These are phyloP conservation scores for Carassius auratus DNA, from an alignment of 2,113 vertebrate genomes.

Conservation along the genomic window DNA sequence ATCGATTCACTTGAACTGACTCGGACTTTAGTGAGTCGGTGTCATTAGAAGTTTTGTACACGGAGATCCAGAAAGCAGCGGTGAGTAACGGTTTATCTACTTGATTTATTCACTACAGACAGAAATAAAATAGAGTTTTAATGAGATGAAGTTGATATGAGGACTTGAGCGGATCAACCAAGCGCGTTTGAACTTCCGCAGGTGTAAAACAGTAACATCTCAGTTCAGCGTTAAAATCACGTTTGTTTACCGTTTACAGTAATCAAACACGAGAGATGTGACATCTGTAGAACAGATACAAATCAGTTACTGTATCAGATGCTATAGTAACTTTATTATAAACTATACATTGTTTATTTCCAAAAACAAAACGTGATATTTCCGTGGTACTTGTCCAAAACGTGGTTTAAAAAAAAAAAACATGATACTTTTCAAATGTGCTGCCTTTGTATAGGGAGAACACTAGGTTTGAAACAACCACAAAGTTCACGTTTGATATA, in stretches of 20 bases:
- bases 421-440: too few species aligned
- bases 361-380: not conserved
- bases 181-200: not conserved
- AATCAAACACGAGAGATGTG: not conserved
- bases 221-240: not conserved
- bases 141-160: not conserved
- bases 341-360: too few species aligned
- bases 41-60: not conserved
- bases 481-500: not conserved
- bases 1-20: not conserved
- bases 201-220: not conserved
- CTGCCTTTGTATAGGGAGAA: not conserved
- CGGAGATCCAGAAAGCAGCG: not conserved
- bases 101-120: not conserved
- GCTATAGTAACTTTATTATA: too few species aligned
- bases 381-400: not conserved
- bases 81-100: not conserved
- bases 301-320: not conserved
- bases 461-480: not conserved
- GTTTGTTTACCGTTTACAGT: not conserved
- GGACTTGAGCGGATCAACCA: not conserved
- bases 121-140: not conserved
- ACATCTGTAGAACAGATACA: not conserved
- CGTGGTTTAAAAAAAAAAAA: too few species aligned
- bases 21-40: too few species aligned